A percentile compares a stretch with the other conserved stretches of the same genome.
Evolutionary conservation across 2,113 vertebrate genomes (phyloP).

Genomic region (Pelvicachromis taeniatus): DNA sequence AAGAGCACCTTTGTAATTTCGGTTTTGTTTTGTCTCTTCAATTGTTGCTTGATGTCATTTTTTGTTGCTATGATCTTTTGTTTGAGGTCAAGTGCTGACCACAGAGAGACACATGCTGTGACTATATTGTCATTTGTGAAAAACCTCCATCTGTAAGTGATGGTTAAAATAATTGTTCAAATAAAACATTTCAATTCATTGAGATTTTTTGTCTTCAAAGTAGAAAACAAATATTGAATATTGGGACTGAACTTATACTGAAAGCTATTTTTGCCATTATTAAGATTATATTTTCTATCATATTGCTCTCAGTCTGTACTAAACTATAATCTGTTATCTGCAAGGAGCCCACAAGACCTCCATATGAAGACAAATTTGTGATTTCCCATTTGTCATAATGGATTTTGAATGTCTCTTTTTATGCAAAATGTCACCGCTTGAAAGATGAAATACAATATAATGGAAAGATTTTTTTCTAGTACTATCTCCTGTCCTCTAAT

Average conservation of each 20-base stretch:
- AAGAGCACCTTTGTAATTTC: background rate
- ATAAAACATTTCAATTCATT: background rate
- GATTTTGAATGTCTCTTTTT: background rate
- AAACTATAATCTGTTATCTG: background rate
- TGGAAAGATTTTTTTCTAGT: background rate
- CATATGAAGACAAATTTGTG: background rate
- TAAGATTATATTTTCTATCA: background rate
- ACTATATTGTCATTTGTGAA: background rate
- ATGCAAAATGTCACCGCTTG: background rate
- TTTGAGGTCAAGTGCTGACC: background rate
- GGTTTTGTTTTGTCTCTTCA: background rate
- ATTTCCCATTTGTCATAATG: background rate
- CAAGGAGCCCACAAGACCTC: background rate
- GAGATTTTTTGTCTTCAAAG: background rate
- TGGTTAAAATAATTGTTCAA: background rate
- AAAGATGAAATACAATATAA: slow-evolving; percentile 20
- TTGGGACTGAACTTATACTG: background rate
- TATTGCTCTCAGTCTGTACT: background rate
- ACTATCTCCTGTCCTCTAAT: background rate
- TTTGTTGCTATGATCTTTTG: background rate
- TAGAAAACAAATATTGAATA: background rate
- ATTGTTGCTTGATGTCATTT: background rate
- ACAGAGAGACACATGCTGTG: background rate
- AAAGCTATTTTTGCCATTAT: background rate
- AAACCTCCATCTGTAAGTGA: background rate